These are phyloP conservation scores for Oopsacas minuta DNA, from an alignment of 37 sponge, comb jelly and placozoan genomes.

Conservation along the genomic window DNA sequence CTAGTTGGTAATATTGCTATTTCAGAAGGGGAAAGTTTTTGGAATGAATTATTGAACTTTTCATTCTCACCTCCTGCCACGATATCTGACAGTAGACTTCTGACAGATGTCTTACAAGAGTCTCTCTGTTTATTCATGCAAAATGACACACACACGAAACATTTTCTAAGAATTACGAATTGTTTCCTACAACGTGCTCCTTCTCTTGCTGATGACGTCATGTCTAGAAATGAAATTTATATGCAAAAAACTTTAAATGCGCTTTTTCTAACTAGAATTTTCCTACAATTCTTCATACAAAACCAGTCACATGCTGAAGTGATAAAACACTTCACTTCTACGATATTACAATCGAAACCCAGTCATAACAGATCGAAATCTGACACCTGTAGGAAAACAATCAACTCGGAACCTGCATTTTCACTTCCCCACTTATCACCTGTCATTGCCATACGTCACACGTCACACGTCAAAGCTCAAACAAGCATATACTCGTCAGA, in stretches of 20 bases:
- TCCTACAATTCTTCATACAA: not conserved
- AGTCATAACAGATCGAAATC: not conserved
- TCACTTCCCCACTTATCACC: not conserved
- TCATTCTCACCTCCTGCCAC: constrained; percentile 26
- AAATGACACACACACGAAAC: not conserved
- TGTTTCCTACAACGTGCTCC: not conserved
- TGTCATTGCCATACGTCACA: not conserved
- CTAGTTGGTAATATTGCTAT: constrained; percentile 37
- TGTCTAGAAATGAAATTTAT: not conserved
- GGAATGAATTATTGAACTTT: constrained; percentile 54
- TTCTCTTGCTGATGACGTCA: not conserved
- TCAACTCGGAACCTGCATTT: not conserved
- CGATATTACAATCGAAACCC: not conserved
- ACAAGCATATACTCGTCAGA: not conserved
- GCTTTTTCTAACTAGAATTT: not conserved
- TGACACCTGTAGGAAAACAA: not conserved
- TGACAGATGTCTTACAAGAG: not conserved
- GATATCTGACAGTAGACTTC: constrained; percentile 12
- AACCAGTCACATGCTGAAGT: not conserved
- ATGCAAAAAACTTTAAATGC: not conserved
- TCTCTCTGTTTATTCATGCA: not conserved
- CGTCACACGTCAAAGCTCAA: not conserved
- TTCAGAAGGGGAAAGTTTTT: constrained; percentile 32
- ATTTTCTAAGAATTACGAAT: not conserved
- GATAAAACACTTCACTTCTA: not conserved